Base-by-base conservation (phyloP, 1,140 invertebrate species). In the Cyclargus thomasi region DNA sequence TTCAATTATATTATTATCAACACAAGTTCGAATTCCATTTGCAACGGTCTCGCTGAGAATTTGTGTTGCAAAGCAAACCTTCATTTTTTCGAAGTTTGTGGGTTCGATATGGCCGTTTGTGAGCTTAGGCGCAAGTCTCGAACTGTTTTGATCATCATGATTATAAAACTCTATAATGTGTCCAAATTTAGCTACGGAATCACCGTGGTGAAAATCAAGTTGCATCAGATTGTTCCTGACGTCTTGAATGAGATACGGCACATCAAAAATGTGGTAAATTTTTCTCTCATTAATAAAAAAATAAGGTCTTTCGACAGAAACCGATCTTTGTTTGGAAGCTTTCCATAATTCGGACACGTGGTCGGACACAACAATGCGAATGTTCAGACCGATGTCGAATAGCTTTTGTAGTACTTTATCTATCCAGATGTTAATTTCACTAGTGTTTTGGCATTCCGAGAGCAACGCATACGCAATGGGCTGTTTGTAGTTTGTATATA, bases 11-110 rank as follows among this genome's bases (percentile, higher is more conserved):
- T 66, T 70, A 55, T 64, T 64, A 70, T 74, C 69, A 68, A 70
- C 47, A 29, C 70, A 76, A 0, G 72, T 70, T 11, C 17, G 65
- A n/a, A 76, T 39, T 1, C 72, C 70, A 63, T 20, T 23, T 53
- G 70, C 64, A 64, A 76, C 69, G 16, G 68, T 65, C 10, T 16
- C 68, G 53, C 74, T 72, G 5, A 76, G 29, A 63, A 74, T 67
- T 71, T 76, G 68, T 21, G 67, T 69, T 4, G 74, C 74, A 66
- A 63, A 76, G 18, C 47, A 20, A 62, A 76, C 70, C 39, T 76
- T 74, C 68, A 70, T 72, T 67, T 70, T 72, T 70, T 76, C 72
- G 20, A 70, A 68, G 20, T 67, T 74, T 35, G 63, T 67, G 0
- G 72, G 71, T 0, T 70, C 47, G 14, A 75, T 72, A 67, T 74